Evolutionary conservation across 1,140 invertebrate genomes (phyloP), one percentile per base, ranked within the genome.

Genomic region (Medauroidea extradentata): DNA sequence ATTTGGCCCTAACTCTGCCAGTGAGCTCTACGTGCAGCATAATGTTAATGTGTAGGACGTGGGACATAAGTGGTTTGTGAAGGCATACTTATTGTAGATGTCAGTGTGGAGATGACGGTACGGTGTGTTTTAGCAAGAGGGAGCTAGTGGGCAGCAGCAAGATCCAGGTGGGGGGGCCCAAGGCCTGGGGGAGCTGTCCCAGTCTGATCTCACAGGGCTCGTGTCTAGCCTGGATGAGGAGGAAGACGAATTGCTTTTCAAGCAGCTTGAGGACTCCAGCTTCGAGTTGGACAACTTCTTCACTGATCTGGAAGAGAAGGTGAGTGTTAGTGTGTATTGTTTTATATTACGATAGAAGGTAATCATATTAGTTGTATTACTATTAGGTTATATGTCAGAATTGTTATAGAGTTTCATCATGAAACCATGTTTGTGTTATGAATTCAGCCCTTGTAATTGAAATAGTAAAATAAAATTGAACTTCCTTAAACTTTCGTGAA

Each of bases 181-280:
- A 39, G 70, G 64, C 51, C 67, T 83, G 39, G 81, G 84, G 3
- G 85, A 87, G 67, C 70, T 87, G 48, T 83, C 83, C 29, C 83
- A 86, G 67, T 83, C 84, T 14, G 85, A 87, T 73, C 75, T 87
- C 44, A 82, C 81, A 53, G 84, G 81, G 62, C 79, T 86, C 59
- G 81, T 84, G 23, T 77, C 81, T 2, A 78, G 81, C 3, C 73
- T 83, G 24, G 72, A 73, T 23, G 80, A 82, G 7, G 77, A 79
- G 14, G 83, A 85, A 63, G 81, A 85, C 14, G 85, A 87, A 56
- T 86, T 87, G 63, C 83, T 89, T 52, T 81, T 89, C 54, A 85
- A 87, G 63, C 85, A 87, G 64, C 73, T 88, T 11, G 83, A 80
- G 2, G 85, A 87, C 59, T 81, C 84, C 2, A 81, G 81, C 3